phyloP scores from a whole-genome alignment of 2,888 invertebrate species.

The Hypomecis atomaria region DNA sequence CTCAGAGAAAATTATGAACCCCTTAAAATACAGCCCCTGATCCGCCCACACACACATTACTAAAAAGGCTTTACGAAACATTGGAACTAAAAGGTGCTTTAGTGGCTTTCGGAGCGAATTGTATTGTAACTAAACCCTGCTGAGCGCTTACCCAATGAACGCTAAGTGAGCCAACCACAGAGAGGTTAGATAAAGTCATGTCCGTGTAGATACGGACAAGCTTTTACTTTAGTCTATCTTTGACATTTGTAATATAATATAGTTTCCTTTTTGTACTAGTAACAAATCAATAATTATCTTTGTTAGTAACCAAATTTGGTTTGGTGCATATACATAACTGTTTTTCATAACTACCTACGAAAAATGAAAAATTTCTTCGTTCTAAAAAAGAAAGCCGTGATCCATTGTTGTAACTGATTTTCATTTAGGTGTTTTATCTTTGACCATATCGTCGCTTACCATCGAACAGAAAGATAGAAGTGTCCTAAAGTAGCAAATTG shows the following conservation, averaged over 20 bases:
- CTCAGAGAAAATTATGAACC: not conserved
- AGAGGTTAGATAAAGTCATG: conserved; percentile 12
- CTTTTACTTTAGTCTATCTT: not conserved
- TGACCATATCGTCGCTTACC: no score
- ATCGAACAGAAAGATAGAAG: no score
- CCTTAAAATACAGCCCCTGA: not conserved
- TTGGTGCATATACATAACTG: no score
- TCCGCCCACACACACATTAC: conserved; percentile 13
- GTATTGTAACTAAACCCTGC: conserved; percentile 33
- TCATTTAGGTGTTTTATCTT: no score
- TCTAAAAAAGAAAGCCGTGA: no score
- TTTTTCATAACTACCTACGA: no score
- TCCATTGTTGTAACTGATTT: no score
- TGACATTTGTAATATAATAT: not conserved
- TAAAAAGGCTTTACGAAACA: conserved; percentile 33
- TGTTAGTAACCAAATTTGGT: no score
- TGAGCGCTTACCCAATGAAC: conserved; percentile 26
- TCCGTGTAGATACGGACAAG: not conserved
- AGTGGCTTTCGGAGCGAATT: conserved; percentile 31
- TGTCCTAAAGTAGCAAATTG: no score
- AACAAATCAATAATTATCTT: no score
- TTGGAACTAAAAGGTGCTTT: conserved; percentile 39
- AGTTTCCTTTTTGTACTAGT: no score
- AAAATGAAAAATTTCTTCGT: no score
- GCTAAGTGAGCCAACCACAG: conserved; percentile 30